Conservation (phyloP, 2,113 vertebrate genomes). For the Engraulis encrasicolus region DNA sequence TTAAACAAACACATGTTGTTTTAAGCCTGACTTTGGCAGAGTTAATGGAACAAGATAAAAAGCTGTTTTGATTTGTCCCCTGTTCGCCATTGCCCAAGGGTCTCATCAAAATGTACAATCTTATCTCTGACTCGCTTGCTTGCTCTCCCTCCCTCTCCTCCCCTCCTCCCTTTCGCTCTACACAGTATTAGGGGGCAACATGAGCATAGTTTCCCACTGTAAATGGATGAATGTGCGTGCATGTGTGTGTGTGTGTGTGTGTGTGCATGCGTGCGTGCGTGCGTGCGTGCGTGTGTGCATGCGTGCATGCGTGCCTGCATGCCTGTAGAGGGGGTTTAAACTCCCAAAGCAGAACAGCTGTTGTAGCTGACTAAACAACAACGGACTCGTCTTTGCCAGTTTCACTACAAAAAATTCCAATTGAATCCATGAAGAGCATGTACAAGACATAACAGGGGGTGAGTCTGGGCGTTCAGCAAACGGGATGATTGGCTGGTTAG, state of each 20-base stretch:
- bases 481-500: background rate
- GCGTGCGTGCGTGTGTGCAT: background rate
- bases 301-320: background rate
- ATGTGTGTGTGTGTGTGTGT: background rate
- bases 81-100: conserved; percentile 6
- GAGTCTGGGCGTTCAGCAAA: background rate
- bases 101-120: conserved; percentile 38
- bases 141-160: background rate
- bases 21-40: background rate
- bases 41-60: conserved; percentile 38
- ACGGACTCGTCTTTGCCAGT: conserved; percentile 28
- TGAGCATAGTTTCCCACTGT: conserved; percentile 41
- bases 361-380: conserved; percentile 43
- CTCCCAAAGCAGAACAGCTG: conserved; percentile 29
- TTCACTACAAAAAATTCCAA: conserved; percentile 18
- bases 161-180: conserved; percentile 20
- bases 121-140: no score
- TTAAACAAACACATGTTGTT: conserved; percentile 29
- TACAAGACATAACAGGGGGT: background rate
- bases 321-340: background rate
- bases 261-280: background rate
- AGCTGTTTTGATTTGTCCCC: conserved; percentile 13
- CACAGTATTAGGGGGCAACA: conserved; percentile 26
- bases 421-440: background rate
- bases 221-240: background rate